phyloP scores from a whole-genome alignment of 2,113 vertebrate genomes.

The Epinephelus cyanopodus region DNA sequence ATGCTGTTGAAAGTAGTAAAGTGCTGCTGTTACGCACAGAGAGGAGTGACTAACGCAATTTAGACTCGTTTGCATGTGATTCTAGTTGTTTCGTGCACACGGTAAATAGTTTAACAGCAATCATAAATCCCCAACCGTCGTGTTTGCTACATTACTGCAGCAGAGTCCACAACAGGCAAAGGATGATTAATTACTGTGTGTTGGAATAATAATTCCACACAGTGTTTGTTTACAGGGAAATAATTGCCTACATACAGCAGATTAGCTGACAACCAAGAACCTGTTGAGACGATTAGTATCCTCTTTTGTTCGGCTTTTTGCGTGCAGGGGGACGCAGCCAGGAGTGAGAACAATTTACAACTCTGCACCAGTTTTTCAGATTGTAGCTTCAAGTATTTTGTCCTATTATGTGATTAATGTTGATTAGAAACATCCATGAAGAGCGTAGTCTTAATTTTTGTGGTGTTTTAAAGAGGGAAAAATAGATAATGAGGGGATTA shows the following conservation, averaged over 20 bases:
- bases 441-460: not conserved
- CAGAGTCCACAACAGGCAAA: constrained; percentile 39
- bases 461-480: constrained; percentile 3
- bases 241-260: constrained; percentile 65
- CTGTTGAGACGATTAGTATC: constrained; percentile 58
- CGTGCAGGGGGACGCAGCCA: not conserved
- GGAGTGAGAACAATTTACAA: constrained; percentile 5
- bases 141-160: constrained; percentile 26
- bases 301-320: constrained; percentile 44
- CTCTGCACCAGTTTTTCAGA: constrained; percentile 2
- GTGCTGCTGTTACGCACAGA: constrained; percentile 37
- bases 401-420: not conserved
- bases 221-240: constrained; percentile 68
- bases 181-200: constrained; percentile 62
- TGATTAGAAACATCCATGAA: constrained; percentile 19
- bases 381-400: constrained; percentile 1
- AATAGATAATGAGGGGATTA: not conserved
- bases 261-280: constrained; percentile 60
- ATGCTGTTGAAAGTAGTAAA: constrained; percentile 46
- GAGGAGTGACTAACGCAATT: constrained; percentile 17
- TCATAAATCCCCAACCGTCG: constrained; percentile 18
- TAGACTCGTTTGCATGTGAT: constrained; percentile 25
- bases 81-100: constrained; percentile 12
- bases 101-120: constrained; percentile 16
- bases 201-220: constrained; percentile 54